These are phyloP conservation scores for Geodia barretti DNA, from an alignment of 37 sponge, comb jelly and placozoan genomes.

Conservation along the genomic window DNA sequence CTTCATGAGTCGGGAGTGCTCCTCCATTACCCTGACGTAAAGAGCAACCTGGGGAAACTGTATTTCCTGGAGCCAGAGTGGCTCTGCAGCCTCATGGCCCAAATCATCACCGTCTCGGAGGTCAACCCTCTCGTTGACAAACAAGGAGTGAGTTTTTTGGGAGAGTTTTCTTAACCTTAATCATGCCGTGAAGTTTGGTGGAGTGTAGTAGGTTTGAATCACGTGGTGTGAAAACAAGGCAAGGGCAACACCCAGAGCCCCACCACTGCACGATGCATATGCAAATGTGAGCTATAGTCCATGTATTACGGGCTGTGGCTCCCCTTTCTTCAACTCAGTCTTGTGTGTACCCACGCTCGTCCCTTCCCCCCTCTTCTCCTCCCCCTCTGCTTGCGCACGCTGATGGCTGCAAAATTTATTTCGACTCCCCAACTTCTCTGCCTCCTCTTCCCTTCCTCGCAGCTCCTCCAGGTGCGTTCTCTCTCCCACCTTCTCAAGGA, in stretches of 20 bases:
- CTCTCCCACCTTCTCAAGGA: slow-evolving; percentile 44
- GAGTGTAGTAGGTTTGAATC: no score
- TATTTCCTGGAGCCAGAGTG: slow-evolving; percentile 89
- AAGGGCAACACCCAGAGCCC: no score
- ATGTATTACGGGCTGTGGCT: no score
- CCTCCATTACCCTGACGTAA: slow-evolving; percentile 73
- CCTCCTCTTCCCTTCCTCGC: neutral
- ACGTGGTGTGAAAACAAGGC: no score
- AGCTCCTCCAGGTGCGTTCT: slow-evolving; percentile 17
- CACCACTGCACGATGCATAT: no score
- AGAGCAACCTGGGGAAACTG: slow-evolving; percentile 72
- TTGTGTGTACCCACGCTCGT: no score
- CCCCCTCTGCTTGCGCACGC: neutral
- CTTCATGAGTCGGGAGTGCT: slow-evolving; percentile 85
- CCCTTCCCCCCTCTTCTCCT: neutral
- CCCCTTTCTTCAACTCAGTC: no score
- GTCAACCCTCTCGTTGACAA: slow-evolving; percentile 38
- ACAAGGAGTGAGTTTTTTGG: slow-evolving; percentile 45
- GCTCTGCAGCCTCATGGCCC: slow-evolving; percentile 82
- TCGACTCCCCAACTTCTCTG: neutral
- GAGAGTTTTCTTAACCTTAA: no score
- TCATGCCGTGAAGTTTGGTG: no score
- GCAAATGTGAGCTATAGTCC: no score
- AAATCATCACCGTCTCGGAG: slow-evolving; percentile 72
- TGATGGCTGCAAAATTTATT: no score